Conservation (phyloP, 1,140 invertebrate genomes). For the Hesperophylax magnus region DNA sequence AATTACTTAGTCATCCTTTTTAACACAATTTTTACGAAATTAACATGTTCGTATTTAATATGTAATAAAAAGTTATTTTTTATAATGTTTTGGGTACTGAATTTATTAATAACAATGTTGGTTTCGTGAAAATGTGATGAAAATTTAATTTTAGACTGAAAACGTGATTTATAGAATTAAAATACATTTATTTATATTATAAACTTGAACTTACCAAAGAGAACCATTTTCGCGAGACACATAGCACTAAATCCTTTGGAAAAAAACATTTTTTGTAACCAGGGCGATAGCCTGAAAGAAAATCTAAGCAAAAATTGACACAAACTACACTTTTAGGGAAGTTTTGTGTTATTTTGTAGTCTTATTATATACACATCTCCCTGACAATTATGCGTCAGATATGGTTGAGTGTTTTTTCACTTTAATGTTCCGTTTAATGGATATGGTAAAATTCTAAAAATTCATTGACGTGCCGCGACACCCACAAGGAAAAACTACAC, state of each 20-base stretch:
- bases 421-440: background rate
- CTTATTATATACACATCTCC: background rate
- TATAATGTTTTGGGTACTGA: background rate
- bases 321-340: background rate
- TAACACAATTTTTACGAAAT: background rate
- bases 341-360: background rate
- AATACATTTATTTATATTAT: background rate
- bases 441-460: slow-evolving; percentile 2
- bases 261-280: slow-evolving; percentile 10
- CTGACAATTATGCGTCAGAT: background rate
- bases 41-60: background rate
- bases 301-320: background rate
- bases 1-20: background rate
- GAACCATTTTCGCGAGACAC: background rate
- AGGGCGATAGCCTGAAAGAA: background rate
- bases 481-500: background rate
- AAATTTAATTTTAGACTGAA: background rate
- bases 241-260: background rate
- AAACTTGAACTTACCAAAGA: background rate
- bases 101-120: background rate
- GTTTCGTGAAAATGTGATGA: too few species aligned
- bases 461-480: background rate
- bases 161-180: background rate
- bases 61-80: background rate
- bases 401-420: background rate